phyloP scores from a whole-genome alignment of 53 echinoderm and acorn worm species.

The Apostichopus leukothele region DNA sequence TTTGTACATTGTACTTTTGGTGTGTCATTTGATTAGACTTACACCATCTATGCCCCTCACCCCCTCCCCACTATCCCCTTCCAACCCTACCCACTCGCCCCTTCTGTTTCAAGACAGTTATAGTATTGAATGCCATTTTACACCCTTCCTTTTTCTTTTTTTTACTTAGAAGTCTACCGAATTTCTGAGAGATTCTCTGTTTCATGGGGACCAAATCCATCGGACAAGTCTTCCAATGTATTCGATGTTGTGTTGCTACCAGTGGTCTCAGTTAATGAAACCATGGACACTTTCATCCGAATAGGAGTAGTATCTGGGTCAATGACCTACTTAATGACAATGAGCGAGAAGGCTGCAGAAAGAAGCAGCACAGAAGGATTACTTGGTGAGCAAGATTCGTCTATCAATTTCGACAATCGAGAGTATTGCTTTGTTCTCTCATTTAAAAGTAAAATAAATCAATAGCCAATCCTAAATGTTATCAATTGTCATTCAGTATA shows the following conservation, averaged over 20 bases:
- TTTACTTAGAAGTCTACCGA: background rate
- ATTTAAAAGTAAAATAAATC: too few species aligned
- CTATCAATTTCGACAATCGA: background rate
- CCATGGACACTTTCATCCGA: slow-evolving; percentile 1
- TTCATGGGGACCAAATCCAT: slow-evolving; percentile 11
- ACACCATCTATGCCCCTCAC: too few species aligned
- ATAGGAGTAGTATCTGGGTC: background rate
- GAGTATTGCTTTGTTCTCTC: background rate
- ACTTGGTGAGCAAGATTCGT: background rate
- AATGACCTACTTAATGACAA: slow-evolving; percentile 4
- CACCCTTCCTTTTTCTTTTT: too few species aligned
- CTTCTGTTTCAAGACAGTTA: too few species aligned
- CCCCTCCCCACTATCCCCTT: too few species aligned
- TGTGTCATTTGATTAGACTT: too few species aligned
- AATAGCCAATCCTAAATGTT: too few species aligned
- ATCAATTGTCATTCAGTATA: too few species aligned
- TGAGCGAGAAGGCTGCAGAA: background rate
- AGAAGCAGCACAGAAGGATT: slow-evolving; percentile 17
- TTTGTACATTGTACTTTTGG: too few species aligned
- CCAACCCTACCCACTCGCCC: too few species aligned
- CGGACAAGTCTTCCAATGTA: background rate
- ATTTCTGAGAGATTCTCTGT: slow-evolving; percentile 8
- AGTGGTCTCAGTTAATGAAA: background rate
- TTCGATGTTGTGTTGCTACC: background rate
- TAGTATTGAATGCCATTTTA: too few species aligned